phyloP scores from a whole-genome alignment of 2,888 invertebrate genomes.

The Melanostoma scalare region DNA sequence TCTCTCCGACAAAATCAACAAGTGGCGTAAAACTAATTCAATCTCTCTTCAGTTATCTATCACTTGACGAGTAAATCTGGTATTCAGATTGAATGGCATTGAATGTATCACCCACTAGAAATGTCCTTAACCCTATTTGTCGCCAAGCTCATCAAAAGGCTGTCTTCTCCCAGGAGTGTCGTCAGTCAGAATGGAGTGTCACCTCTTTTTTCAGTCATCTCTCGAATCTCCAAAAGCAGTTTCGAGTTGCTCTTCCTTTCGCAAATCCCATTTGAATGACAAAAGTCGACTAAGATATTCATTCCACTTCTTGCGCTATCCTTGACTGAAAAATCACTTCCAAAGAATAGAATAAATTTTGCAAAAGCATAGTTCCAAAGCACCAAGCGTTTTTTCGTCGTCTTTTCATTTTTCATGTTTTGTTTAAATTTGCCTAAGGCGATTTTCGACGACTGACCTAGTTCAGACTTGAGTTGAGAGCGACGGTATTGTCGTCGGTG shows the following conservation, averaged over 20 bases:
- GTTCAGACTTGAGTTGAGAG: slow-evolving; percentile 28
- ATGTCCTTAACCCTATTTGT: slow-evolving; percentile 59
- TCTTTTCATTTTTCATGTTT: slow-evolving; percentile 3
- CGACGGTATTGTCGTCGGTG: background rate
- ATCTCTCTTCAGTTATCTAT: slow-evolving; percentile 13
- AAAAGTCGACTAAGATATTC: slow-evolving; percentile 61
- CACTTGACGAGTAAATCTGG: slow-evolving; percentile 38
- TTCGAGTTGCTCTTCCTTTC: slow-evolving; percentile 13
- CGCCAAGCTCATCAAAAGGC: slow-evolving; percentile 14
- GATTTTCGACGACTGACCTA: slow-evolving; percentile 69
- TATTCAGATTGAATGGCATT: slow-evolving; percentile 39
- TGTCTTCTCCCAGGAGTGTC: slow-evolving; percentile 25
- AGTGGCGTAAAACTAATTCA: slow-evolving; percentile 28
- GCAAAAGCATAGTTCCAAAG: slow-evolving; percentile 14
- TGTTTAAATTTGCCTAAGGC: slow-evolving; percentile 38
- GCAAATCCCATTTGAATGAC: slow-evolving; percentile 63
- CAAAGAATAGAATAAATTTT: slow-evolving; percentile 19
- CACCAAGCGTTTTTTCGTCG: slow-evolving; percentile 4
- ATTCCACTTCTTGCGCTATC: slow-evolving; percentile 42
- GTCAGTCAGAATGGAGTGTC: slow-evolving; percentile 5
- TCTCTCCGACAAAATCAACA: background rate
- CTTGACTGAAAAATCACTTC: slow-evolving; percentile 55
- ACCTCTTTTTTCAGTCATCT: slow-evolving; percentile 21
- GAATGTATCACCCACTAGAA: slow-evolving; percentile 38
- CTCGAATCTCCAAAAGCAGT: slow-evolving; percentile 24